Base-by-base conservation (phyloP, 2,888 invertebrate species). In the Xestia xanthographa region DNA sequence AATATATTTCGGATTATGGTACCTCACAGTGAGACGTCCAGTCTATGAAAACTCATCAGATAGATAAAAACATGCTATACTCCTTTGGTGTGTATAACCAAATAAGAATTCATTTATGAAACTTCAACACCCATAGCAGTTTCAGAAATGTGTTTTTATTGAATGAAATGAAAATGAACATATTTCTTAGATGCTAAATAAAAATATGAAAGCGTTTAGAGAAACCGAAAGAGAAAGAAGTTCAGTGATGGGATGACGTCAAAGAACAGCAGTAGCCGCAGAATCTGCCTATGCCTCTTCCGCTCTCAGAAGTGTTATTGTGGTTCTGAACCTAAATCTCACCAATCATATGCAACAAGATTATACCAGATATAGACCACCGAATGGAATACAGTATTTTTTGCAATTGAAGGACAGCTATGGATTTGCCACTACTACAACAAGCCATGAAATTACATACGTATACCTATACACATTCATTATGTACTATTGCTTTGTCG, bases 191-290 rank as follows among this genome's bases (percentile, higher is more conserved):
- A 79, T 29, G 38, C 26, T n/a, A 5, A n/a, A 41, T 34, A 48
- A 12, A 45, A 78, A 22, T 14, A 9, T n/a, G 8, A 60, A 71
- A 41, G 12, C 26, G 11, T 34, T 22, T 2, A 43, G 9, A 34
- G 26, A 60, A 53, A 53, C 34, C 1, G 14, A 50, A 17, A 48
- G 14, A 48, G 14, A 34, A 26, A 9, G 11, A 80, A 43, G 9
- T 43, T 14, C 4, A 43, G 9, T 43, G 41, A 60, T 26, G 20
- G 11, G 29, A 34, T 29, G 4, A 60, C 22, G 1, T 60, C 12
- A 72, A 80, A 22, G 12, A 14, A 20, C 17, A n/a, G 8, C 17
- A 50, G 34, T 14, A 80, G 14, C 26, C 12, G 53, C 14, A 38
- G 11, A 41, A 34, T 9, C 41, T 17, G 17, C 22, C 0, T 53